A percentile compares a stretch with the other conserved stretches of the same genome.
These are phyloP conservation scores for Australoheros scitulus DNA, from an alignment of 2,113 vertebrate genomes.

Conservation along the genomic window DNA sequence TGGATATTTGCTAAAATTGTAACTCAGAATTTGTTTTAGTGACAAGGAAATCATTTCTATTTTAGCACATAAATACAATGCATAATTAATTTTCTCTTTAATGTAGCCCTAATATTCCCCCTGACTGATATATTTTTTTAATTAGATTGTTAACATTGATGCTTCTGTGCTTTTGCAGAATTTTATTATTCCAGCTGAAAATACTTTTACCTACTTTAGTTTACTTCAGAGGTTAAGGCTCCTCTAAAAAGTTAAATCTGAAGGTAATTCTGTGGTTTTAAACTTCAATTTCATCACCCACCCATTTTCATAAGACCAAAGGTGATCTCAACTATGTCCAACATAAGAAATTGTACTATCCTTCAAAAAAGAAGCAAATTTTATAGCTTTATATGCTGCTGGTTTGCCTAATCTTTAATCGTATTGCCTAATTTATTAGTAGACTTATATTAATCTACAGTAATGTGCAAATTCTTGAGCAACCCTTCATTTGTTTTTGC, in stretches of 20 bases:
- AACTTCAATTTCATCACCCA: neutral
- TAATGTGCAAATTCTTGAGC: neutral
- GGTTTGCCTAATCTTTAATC: neutral
- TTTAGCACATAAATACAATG: neutral
- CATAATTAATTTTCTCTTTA: neutral
- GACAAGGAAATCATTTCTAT: neutral
- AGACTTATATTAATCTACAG: slow-evolving; percentile 6
- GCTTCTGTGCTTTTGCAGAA: neutral
- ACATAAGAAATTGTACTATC: neutral
- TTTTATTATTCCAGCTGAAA: neutral
- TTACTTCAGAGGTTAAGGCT: neutral
- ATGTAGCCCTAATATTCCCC: too few relatives aligned
- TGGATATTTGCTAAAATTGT: neutral
- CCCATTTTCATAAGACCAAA: slow-evolving; percentile 2
- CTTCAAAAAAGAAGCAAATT: neutral
- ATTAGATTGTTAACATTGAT: neutral
- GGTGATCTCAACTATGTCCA: neutral
- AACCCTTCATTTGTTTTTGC: neutral
- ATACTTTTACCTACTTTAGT: neutral
- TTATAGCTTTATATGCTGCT: neutral
- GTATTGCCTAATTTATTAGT: neutral
- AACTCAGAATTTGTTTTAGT: neutral
- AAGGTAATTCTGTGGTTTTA: neutral
- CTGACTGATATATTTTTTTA: neutral
- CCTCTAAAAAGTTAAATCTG: neutral